These are phyloP conservation scores for Trialeurodes vaporariorum DNA, from an alignment of 1,140 invertebrate genomes.

Conservation along the genomic window DNA sequence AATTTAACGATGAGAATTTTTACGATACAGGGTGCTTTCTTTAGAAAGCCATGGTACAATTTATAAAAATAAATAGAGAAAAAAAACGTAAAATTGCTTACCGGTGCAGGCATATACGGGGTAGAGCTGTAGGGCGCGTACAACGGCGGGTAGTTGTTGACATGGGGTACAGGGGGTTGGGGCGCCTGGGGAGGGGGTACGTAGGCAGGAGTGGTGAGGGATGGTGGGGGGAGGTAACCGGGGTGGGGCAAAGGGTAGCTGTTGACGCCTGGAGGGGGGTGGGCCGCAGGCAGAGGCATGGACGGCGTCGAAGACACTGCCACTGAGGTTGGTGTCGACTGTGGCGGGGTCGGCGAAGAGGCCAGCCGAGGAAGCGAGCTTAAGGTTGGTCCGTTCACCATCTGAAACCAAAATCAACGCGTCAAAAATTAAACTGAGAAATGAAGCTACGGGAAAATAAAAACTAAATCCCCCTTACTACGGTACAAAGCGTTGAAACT, in stretches of 20 bases:
- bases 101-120: conserved; percentile 17
- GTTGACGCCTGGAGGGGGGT: conserved; percentile 6
- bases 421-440: too few relatives aligned
- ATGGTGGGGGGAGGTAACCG: conserved; percentile 5
- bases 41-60: too few relatives aligned
- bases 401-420: not conserved
- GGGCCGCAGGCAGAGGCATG: conserved; percentile 7
- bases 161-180: not conserved
- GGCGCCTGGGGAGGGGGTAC: not conserved
- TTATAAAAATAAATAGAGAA: not conserved
- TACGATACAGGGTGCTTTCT: too few relatives aligned
- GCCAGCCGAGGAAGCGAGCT: not conserved
- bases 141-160: conserved; percentile 14
- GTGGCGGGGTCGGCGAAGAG: conserved; percentile 6
- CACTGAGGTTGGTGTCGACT: not conserved
- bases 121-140: conserved; percentile 19
- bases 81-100: conserved; percentile 6
- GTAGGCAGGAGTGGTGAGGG: not conserved
- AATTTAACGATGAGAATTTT: too few relatives aligned
- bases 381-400: not conserved
- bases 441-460: too few relatives aligned
- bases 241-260: not conserved
- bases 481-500: too few relatives aligned
- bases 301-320: conserved; percentile 7
- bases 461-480: too few relatives aligned